Conservation (phyloP, 2,797 vertebrate species). For the Crypturellus tataupa region DNA sequence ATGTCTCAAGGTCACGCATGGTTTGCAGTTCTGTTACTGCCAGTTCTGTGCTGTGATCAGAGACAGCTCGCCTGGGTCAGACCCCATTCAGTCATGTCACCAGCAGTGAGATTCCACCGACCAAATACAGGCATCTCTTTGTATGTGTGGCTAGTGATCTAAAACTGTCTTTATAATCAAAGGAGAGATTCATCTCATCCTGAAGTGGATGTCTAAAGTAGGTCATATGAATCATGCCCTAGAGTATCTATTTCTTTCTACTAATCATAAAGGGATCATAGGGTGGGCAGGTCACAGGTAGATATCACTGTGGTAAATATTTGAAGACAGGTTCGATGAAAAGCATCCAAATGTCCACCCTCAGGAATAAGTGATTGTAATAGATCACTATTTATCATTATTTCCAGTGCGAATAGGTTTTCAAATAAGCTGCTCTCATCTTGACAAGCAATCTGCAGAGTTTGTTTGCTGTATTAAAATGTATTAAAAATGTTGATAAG, state of each 20-base stretch:
- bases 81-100: constrained; percentile 25
- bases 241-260: constrained; percentile 11
- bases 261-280: neutral
- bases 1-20: constrained; percentile 11
- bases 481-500: neutral
- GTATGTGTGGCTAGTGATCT: neutral
- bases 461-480: neutral
- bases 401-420: neutral
- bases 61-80: neutral
- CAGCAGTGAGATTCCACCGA: constrained; percentile 29
- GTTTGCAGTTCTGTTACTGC: neutral
- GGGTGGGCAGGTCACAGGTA: neutral
- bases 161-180: constrained; percentile 39
- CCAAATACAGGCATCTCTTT: constrained; percentile 34
- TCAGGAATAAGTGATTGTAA: neutral
- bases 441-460: neutral
- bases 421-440: neutral
- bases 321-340: constrained; percentile 20
- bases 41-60: neutral
- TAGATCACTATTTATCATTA: neutral
- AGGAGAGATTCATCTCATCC: constrained; percentile 31
- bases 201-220: constrained; percentile 20
- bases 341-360: neutral
- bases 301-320: neutral
- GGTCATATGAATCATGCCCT: constrained; percentile 36